Conservation (phyloP, 2,113 vertebrate species). For the Petromus typicus region DNA sequence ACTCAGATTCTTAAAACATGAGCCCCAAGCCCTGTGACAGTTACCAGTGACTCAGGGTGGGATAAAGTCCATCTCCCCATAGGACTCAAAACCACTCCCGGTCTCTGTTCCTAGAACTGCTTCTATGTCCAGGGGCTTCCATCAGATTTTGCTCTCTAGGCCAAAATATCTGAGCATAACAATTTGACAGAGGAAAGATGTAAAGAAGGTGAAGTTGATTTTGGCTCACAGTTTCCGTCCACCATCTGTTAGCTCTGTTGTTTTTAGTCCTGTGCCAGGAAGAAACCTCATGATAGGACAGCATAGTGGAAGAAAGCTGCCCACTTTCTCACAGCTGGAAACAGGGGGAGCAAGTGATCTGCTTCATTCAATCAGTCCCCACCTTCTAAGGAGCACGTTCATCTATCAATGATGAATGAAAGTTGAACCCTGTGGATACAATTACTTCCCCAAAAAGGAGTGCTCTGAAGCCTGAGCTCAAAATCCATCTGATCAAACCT, state of each 20-base stretch:
- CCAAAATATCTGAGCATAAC: neutral
- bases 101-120: neutral
- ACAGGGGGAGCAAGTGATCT: neutral
- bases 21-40: neutral
- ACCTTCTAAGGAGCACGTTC: neutral
- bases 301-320: neutral
- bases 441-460: neutral
- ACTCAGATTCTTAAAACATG: neutral
- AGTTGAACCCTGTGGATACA: neutral
- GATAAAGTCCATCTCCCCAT: fast-evolving
- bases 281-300: neutral
- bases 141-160: neutral
- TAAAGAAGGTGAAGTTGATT: too few relatives aligned
- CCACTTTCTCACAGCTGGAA: neutral
- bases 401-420: neutral
- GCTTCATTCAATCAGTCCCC: neutral
- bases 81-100: neutral
- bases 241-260: too few relatives aligned
- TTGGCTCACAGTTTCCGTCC: neutral
- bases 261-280: neutral
- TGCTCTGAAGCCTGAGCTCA: neutral
- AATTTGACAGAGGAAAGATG: neutral
- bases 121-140: neutral
- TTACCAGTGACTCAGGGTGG: neutral
- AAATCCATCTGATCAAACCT: neutral